phyloP scores from a whole-genome alignment of 2,888 invertebrate species.

The Temnothorax rugatulus region DNA sequence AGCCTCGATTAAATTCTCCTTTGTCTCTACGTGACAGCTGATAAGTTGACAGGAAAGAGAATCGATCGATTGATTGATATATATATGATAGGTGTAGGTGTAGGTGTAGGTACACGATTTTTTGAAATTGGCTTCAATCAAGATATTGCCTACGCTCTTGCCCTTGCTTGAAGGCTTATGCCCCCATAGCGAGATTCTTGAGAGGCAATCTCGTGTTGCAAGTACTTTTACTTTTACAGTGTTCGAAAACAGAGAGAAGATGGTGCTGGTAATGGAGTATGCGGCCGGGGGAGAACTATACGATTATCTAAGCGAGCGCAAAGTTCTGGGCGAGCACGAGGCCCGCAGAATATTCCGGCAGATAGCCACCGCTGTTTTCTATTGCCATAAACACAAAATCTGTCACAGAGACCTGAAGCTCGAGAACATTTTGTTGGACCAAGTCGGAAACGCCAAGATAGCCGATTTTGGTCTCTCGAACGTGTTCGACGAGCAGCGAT shows the following conservation, averaged over 20 bases:
- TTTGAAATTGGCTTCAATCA: no score
- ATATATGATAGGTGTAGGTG: no score
- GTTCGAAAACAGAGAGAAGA: conserved; percentile 99
- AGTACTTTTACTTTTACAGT: conserved; percentile 90
- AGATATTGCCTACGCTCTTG: background rate
- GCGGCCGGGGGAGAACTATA: conserved; percentile 99
- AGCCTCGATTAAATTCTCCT: background rate
- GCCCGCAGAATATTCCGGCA: conserved; percentile 98
- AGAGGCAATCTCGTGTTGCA: background rate
- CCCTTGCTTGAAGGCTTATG: no score
- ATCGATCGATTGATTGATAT: background rate
- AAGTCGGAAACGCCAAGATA: conserved; percentile 98
- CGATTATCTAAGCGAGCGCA: conserved; percentile 97
- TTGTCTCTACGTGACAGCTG: background rate
- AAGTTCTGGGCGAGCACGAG: conserved; percentile 96
- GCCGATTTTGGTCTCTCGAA: conserved; percentile 99
- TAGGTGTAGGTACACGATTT: background rate
- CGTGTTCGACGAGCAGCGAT: conserved; percentile 95
- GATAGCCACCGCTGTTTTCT: conserved; percentile 98
- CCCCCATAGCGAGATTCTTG: background rate
- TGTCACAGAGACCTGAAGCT: conserved; percentile 98
- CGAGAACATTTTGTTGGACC: conserved; percentile 97
- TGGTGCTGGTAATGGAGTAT: conserved; percentile 99
- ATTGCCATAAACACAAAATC: conserved; percentile 99
- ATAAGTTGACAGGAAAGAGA: background rate